Conservation (phyloP, 1,140 invertebrate genomes). For the Sitobion miscanthi region DNA sequence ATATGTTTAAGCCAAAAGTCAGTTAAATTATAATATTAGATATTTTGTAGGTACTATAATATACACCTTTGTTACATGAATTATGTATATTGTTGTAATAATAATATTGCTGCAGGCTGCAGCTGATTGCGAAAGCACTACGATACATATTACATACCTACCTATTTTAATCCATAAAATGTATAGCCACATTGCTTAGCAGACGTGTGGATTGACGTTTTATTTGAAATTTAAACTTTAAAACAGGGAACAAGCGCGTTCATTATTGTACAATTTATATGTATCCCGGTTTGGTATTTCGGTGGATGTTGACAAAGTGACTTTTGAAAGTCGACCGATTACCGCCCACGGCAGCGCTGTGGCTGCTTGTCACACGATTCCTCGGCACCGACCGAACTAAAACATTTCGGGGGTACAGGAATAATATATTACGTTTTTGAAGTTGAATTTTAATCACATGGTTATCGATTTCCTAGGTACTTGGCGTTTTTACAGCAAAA, state of each 20-base stretch:
- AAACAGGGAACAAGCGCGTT: background rate
- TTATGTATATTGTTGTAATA: background rate
- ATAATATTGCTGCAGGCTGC: background rate
- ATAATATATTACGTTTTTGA: background rate
- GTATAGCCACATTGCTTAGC: background rate
- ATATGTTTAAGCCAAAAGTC: background rate
- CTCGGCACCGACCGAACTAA: too few relatives aligned
- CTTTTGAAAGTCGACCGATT: constrained; percentile 7
- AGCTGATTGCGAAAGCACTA: background rate
- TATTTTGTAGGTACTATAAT: background rate
- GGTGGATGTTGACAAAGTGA: background rate
- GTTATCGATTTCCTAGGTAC: background rate
- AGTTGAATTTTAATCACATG: background rate
- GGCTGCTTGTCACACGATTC: background rate
- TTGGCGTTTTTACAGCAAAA: background rate
- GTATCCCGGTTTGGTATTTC: background rate
- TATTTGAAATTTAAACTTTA: constrained; percentile 14
- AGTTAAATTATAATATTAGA: background rate
- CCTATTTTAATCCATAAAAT: background rate
- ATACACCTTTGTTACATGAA: background rate
- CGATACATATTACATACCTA: background rate
- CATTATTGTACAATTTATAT: background rate
- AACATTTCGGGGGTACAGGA: background rate
- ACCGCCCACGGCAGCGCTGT: background rate
- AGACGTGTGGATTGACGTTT: background rate